Conservation (phyloP, 2,797 vertebrate species). For the Acestrorhynchus altus region DNA sequence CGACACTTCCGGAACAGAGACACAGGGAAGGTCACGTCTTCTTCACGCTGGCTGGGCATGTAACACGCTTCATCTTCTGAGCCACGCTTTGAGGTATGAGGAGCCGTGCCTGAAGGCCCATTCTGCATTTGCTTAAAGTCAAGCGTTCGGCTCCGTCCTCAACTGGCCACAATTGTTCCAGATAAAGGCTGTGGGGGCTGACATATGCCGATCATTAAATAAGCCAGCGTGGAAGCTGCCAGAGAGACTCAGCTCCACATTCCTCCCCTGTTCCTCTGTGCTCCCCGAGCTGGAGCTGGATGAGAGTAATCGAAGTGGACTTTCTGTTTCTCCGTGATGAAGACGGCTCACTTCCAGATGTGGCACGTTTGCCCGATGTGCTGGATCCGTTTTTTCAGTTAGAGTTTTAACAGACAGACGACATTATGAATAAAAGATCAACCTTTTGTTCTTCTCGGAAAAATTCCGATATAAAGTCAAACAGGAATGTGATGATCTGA, state of each 20-base stretch:
- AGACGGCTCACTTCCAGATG: conserved; percentile 51
- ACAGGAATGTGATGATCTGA: too few species aligned
- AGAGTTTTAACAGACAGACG: background rate
- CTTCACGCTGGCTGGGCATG: background rate
- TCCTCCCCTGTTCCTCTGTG: conserved; percentile 51
- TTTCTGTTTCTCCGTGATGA: conserved; percentile 46
- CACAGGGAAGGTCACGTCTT: too few species aligned
- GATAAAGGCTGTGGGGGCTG: conserved; percentile 68
- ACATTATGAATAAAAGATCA: background rate
- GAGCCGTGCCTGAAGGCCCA: conserved; percentile 52
- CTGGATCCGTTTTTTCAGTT: background rate
- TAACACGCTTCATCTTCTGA: background rate
- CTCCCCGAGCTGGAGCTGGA: conserved; percentile 49
- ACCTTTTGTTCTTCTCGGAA: too few species aligned
- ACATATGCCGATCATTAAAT: conserved; percentile 76
- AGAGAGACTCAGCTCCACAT: conserved; percentile 69
- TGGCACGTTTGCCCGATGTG: background rate
- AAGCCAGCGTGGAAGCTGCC: conserved; percentile 68
- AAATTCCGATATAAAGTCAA: too few species aligned
- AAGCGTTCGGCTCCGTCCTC: conserved; percentile 62
- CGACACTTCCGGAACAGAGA: background rate
- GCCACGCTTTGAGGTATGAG: background rate
- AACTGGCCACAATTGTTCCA: conserved; percentile 69
- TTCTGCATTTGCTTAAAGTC: conserved; percentile 57
- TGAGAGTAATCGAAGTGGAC: conserved; percentile 61